Evolutionary conservation across 2,797 vertebrate genomes (phyloP).

Genomic region (Lithobates sylvaticus): DNA sequence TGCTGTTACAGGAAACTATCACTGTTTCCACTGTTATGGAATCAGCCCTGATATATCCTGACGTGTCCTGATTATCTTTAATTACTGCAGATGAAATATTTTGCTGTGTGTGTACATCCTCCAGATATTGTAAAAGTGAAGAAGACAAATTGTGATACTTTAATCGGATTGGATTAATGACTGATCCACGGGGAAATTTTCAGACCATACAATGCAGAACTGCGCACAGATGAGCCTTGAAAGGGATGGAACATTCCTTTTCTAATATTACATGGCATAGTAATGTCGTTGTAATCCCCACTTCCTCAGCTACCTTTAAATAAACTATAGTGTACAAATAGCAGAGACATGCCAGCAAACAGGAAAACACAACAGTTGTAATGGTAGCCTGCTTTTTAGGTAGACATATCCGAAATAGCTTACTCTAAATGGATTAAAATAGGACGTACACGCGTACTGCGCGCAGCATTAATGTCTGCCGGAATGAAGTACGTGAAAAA

Average conservation of each 20-base stretch:
- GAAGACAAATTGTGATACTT: no score
- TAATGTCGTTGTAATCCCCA: constrained; percentile 68
- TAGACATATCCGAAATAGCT: background rate
- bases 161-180: background rate
- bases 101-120: no score
- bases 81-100: no score
- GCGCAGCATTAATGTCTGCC: background rate
- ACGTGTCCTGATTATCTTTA: no score
- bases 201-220: background rate
- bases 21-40: no score
- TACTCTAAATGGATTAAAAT: background rate
- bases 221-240: constrained; percentile 57
- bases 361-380: constrained; percentile 15
- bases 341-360: constrained; percentile 22
- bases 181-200: background rate
- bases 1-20: no score
- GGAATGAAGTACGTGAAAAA: background rate
- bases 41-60: no score
- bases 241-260: constrained; percentile 63
- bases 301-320: constrained; percentile 70
- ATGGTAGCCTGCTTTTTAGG: background rate
- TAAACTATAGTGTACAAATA: constrained; percentile 66
- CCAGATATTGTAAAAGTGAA: no score
- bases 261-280: constrained; percentile 65
- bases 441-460: background rate